Conservation (phyloP, 2,888 invertebrate species). For the Leucophora obtusa region DNA sequence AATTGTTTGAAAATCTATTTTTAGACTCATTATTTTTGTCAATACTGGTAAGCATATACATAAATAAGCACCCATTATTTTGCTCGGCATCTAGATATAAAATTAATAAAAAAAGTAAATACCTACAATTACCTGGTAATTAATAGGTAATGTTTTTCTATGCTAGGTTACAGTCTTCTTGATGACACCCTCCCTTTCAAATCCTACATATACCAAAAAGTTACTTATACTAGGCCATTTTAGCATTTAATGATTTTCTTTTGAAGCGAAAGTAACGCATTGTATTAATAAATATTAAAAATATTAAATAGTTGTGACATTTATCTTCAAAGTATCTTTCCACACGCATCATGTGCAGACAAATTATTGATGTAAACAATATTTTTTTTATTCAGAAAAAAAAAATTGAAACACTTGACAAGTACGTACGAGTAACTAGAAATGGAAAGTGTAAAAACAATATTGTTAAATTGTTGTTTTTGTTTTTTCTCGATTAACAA, state of each 20-base stretch:
- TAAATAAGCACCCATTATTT: too few relatives aligned
- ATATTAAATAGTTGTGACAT: neutral
- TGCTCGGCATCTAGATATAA: too few relatives aligned
- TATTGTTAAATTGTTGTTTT: neutral
- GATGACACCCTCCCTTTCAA: neutral
- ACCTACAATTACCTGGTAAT: too few relatives aligned
- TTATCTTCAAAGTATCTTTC: neutral
- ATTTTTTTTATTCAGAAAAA: neutral
- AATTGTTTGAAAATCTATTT: too few relatives aligned
- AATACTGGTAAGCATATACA: too few relatives aligned
- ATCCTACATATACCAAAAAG: neutral
- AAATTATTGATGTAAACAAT: neutral
- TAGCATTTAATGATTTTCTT: neutral
- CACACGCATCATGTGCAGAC: neutral
- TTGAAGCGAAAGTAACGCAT: constrained; percentile 1
- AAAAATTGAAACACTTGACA: neutral
- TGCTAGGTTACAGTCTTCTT: too few relatives aligned
- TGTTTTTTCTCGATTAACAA: constrained; percentile 20
- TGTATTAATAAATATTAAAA: neutral
- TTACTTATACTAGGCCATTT: neutral
- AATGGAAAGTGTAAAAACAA: constrained; percentile 31
- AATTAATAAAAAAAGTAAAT: too few relatives aligned
- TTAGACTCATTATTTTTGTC: too few relatives aligned
- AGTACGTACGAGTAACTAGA: constrained; percentile 11
- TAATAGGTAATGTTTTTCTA: too few relatives aligned